Base-by-base conservation (phyloP, 2,113 vertebrate species). In the Tichodroma muraria region DNA sequence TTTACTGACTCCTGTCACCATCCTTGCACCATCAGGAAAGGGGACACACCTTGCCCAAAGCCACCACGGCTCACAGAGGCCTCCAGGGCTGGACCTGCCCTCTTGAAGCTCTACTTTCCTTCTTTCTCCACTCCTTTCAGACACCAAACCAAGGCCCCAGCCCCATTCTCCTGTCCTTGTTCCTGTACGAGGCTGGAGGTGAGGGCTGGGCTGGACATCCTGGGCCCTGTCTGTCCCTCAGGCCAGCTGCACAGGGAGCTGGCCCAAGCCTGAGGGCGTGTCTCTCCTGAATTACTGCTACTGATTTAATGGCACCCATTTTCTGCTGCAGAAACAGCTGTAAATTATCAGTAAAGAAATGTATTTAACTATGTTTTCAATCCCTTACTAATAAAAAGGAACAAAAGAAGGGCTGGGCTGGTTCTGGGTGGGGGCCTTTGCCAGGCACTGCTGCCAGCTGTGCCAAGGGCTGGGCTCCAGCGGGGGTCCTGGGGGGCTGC, bases 1-100 rank as follows among this genome's bases (percentile, higher is more conserved):
- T 98, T 20, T 99, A 98, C 95, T 99, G 97, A 99, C 31, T 25
- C 52, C 89, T 60, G 22, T 63, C 94, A 56, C 45, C 27, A 0
- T 14, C 31, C 28, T 19, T 54, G 1, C 0, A 2, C 59, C 37
- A 10, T 3, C 28, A 5, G 12, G 19, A 80, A 38, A 8, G 25
- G 53, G 28, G 28, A 13, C 35, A 31, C 10, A 7, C 40, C 27
- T 44, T 23, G 45, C 25, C 50, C 31, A 8, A 42, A 16, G 33
- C 28, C 2, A 3, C 35, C 1, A 0, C 1, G 3, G 24, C 35
- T 63, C 31, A 27, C 1, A 9, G 69, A 13, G 21, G 23, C 45
- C 15, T 33, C 37, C 45, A 1, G 4, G 18, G 27, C 65, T 33
- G 52, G 19, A 33, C 23, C 50, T 38, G 38, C 33, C 20, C 11